Base-by-base conservation (phyloP, 2,797 vertebrate genomes). In the Jordanella pulchra region DNA sequence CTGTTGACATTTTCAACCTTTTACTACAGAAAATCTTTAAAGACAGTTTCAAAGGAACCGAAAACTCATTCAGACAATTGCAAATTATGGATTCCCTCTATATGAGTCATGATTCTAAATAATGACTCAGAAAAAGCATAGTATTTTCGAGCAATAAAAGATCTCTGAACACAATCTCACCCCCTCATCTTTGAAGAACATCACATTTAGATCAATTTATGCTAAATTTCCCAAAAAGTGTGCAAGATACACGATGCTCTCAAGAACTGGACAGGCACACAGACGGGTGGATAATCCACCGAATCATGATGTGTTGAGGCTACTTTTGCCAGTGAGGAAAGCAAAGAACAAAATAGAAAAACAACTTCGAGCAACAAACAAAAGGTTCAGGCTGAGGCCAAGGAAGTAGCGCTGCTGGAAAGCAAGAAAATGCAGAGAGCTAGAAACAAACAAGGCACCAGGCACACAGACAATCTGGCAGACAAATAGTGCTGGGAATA, bases 381-480 rank as follows among this genome's bases (percentile, higher is more conserved):
- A 44, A 25, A 63, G 60, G 60, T 63, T 63, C 60, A 63, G 60
- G 60, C 35, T 44, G 60, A 63, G 60, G 60, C 60, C 60, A 63
- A 63, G 35, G 60, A 63, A 63, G 60, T 42, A 35, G 35, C 58
- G n/a, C 21, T 11, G 21, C 60, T 63, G 11, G 60, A 25, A 63
- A 44, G 14, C 58, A 63, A 63, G 35, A 44, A 44, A 44, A 63
- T 11, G 58, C 58, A 61, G 58, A 61, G 58, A 61, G 17, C 18
- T 61, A n/a, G 58, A 61, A 44, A 25, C 14, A 45, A 63, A 23
- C 35, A 13, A 63, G 9, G 15, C 23, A 42, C 12, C 35, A 63
- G 23, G 35, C 60, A 15, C 35, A 63, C 60, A 63, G 45, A 30
- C 47, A 50, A 63, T 63, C 60, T 63, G 13, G 23, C 60, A 25